Conservation (phyloP, 2,888 invertebrate species). For the Aleiodes alternator region DNA sequence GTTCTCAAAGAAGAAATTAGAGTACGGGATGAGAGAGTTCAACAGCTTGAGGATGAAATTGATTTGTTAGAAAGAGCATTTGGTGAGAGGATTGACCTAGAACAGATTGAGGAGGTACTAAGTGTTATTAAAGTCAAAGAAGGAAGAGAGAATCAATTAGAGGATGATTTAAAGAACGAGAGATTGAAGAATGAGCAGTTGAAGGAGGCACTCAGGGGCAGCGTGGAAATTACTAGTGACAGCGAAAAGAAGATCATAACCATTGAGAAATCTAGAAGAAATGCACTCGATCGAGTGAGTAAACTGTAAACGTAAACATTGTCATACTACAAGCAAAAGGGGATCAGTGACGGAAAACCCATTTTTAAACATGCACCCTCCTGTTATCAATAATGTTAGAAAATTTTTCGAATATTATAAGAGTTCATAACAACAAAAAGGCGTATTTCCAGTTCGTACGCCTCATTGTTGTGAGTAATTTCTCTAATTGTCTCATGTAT, state of each 20-base stretch:
- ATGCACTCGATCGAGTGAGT: constrained; percentile 82
- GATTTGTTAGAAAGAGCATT: constrained; percentile 68
- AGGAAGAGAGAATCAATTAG: constrained; percentile 79
- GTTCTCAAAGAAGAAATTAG: constrained; percentile 66
- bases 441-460: too few relatives aligned
- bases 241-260: constrained; percentile 75
- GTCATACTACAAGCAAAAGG: too few relatives aligned
- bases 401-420: too few relatives aligned
- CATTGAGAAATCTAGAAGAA: constrained; percentile 81
- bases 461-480: too few relatives aligned
- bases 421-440: too few relatives aligned
- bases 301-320: neutral
- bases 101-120: constrained; percentile 67
- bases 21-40: constrained; percentile 63
- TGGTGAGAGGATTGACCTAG: constrained; percentile 66
- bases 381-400: too few relatives aligned
- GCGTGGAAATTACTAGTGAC: constrained; percentile 84
- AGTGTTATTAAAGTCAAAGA: constrained; percentile 67
- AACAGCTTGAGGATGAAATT: constrained; percentile 66
- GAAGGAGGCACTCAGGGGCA: constrained; percentile 89
- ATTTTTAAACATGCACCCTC: too few relatives aligned
- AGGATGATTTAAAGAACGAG: constrained; percentile 68
- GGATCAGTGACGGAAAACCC: too few relatives aligned
- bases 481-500: too few relatives aligned
- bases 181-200: constrained; percentile 82